Evolutionary conservation across 2,888 invertebrate species (phyloP), one percentile per base, ranked within the genome.

Genomic region (Eutolmus rufibarbis): DNA sequence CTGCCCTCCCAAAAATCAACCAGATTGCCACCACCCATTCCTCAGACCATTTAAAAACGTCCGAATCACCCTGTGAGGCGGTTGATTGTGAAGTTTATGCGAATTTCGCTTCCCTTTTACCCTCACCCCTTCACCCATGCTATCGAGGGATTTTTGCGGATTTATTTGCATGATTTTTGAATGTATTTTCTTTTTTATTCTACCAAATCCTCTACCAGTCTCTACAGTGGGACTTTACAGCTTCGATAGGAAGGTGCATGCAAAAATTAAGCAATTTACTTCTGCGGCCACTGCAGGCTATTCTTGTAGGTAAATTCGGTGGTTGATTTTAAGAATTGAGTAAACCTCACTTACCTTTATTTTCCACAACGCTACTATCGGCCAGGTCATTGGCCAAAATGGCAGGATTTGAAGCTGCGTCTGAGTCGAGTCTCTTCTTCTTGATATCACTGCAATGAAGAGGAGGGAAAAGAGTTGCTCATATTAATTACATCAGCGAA

Each of bases 281-380:
- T 66, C 4, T 66, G 28, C 66, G 12, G 14, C 28, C 9, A 23
- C 28, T 7, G 23, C 66, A 23, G 66, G 28, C 7, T 34, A 34
- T 7, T 66, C n/a, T 12, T 57, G 23, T 23, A 19, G 51, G 19
- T 23, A 9, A 57, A 12, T 57, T 9, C 66, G 28, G 12, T 66
- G 66, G 66, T n/a, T 34, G 51, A 46, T 37, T 46, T 37, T 19
- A 74, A 79, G 76, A 79, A 37, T 51, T 19, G 23, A 74, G 56
- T 74, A 87, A 88, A 74, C 86, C 76, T 66, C 87, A 91, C 94
- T 93, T 92, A 95, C 95, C 94, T 93, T 94, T 94, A 88, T 92
- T 91, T 90, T 94, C 94, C 88, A 92, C 90, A 86, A 92, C 90
- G 79, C 93, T 93, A 88, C 89, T 89, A 82, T 91, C 90, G 84